Percentiles rank a stretch among this genome's conserved stretches.
phyloP scores from a whole-genome alignment of 2,888 invertebrate species.

The Caenorhabditis zanzibari region DNA sequence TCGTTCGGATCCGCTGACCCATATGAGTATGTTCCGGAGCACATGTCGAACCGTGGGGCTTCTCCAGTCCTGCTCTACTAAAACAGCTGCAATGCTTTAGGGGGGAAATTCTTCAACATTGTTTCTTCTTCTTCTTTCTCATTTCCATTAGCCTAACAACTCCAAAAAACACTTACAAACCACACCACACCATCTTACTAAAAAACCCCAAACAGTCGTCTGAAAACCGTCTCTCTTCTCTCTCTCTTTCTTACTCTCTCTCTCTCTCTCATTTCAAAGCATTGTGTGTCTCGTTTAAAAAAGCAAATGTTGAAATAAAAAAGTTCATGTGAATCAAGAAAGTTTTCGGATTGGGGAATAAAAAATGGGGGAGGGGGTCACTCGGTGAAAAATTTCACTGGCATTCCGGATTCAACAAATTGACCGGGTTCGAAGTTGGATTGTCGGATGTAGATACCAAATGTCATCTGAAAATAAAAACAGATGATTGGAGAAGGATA shows the following conservation, averaged over 20 bases:
- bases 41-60: slow-evolving; percentile 48
- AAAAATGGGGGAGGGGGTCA: background rate
- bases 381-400: slow-evolving; percentile 24
- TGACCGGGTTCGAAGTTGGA: slow-evolving; percentile 31
- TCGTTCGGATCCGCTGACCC: slow-evolving; percentile 59
- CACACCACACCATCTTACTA: slow-evolving; percentile 5
- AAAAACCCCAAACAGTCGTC: slow-evolving; percentile 20
- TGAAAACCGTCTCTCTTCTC: slow-evolving; percentile 12
- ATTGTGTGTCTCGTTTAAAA: slow-evolving; percentile 41
- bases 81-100: slow-evolving; percentile 31
- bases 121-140: background rate
- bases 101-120: slow-evolving; percentile 17
- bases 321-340: slow-evolving; percentile 39
- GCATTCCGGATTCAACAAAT: slow-evolving; percentile 27
- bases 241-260: background rate
- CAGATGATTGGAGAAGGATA: too few relatives aligned
- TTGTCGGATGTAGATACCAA: slow-evolving; percentile 78
- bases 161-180: slow-evolving; percentile 2
- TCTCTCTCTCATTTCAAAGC: slow-evolving; percentile 45
- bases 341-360: background rate
- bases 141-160: background rate
- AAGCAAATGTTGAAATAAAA: slow-evolving; percentile 44
- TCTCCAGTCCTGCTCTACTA: slow-evolving; percentile 56
- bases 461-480: slow-evolving; percentile 76
- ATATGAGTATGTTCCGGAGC: slow-evolving; percentile 64